Conservation (phyloP, 2,888 invertebrate species). For the Orthonychiurus folsomi region DNA sequence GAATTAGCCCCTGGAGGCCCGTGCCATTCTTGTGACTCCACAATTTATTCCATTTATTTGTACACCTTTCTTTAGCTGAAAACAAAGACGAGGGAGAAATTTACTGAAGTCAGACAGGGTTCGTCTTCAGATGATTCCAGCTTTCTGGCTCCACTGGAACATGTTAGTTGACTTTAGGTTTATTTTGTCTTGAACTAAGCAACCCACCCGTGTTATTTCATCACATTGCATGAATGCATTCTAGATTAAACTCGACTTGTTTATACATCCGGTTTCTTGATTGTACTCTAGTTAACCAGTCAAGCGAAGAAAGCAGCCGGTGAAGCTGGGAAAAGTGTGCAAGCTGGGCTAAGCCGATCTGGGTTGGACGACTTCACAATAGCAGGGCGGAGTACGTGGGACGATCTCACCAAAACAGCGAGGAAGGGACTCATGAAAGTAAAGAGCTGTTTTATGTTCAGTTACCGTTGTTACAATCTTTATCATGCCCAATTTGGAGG, state of each 20-base stretch:
- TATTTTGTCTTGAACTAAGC: too few relatives aligned
- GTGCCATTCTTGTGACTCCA: neutral
- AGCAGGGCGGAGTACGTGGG: slow-evolving; percentile 80
- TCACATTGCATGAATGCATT: too few relatives aligned
- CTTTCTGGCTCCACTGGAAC: slow-evolving; percentile 69
- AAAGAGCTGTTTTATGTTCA: slow-evolving; percentile 27
- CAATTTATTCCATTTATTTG: slow-evolving; percentile 26
- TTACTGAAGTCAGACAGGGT: slow-evolving; percentile 51
- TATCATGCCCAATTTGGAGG: neutral
- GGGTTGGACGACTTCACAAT: slow-evolving; percentile 67
- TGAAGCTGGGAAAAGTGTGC: slow-evolving; percentile 68
- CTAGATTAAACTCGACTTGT: neutral
- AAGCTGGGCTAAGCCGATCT: slow-evolving; percentile 52
- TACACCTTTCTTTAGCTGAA: slow-evolving; percentile 47
- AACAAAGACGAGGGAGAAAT: slow-evolving; percentile 55
- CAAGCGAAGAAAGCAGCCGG: slow-evolving; percentile 83
- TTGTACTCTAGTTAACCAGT: slow-evolving; percentile 57
- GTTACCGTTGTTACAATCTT: neutral
- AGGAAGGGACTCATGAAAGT: slow-evolving; percentile 78
- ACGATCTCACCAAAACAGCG: slow-evolving; percentile 82
- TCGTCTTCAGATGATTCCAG: slow-evolving; percentile 55
- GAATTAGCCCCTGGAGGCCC: neutral
- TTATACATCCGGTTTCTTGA: neutral
- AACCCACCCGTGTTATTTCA: too few relatives aligned
- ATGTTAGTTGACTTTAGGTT: slow-evolving; percentile 55